Percentiles rank a stretch among this genome's conserved stretches.
Evolutionary conservation across 2,797 vertebrate genomes (phyloP).

Genomic region (Mus spretus): DNA sequence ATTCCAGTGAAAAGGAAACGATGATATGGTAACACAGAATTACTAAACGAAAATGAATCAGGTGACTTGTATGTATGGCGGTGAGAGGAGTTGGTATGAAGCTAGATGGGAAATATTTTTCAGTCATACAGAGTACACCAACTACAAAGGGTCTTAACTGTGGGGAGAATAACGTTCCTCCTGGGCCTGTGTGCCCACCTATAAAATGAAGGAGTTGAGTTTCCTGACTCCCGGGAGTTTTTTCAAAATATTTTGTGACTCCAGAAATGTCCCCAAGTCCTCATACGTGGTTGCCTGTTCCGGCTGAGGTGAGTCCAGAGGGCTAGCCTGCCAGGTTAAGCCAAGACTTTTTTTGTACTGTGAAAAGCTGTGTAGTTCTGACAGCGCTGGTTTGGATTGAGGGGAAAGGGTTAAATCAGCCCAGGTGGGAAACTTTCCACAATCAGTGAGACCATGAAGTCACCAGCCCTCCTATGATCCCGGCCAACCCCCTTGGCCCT

Average conservation of each 20-base stretch:
- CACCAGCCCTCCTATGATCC: slow-evolving; percentile 9
- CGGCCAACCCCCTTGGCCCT: neutral
- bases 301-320: neutral
- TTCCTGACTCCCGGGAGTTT: slow-evolving; percentile 23
- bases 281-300: slow-evolving; percentile 15
- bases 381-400: neutral
- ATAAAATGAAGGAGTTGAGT: slow-evolving; percentile 19
- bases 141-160: neutral
- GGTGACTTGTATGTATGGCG: neutral
- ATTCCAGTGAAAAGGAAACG: slow-evolving; percentile 57
- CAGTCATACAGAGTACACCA: neutral
- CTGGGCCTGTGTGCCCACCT: neutral
- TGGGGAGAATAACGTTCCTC: slow-evolving; percentile 6
- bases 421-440: neutral
- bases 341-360: neutral
- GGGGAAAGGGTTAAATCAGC: too few relatives aligned
- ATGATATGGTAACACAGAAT: slow-evolving; percentile 4
- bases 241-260: neutral
- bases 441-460: neutral
- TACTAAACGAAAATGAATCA: slow-evolving; percentile 50
- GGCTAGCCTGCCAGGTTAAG: neutral
- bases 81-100: neutral
- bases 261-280: neutral
- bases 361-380: neutral
- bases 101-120: neutral